A percentile compares a stretch with the other conserved stretches of the same genome.
These are phyloP conservation scores for Allobates femoralis DNA, from an alignment of 2,797 vertebrate species.

Conservation along the genomic window DNA sequence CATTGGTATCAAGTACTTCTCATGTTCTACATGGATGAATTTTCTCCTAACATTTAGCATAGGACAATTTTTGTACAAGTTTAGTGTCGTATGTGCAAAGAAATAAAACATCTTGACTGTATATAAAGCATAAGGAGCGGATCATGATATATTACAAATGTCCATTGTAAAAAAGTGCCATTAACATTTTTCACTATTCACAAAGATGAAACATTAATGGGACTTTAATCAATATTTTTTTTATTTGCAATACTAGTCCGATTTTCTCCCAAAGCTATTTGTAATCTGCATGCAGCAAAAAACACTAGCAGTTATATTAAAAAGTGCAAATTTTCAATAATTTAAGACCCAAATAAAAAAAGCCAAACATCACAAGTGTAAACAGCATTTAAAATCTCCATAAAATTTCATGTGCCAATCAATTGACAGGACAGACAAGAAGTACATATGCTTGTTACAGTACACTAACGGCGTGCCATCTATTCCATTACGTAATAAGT, in stretches of 20 bases:
- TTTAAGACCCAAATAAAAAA: constrained; percentile 31
- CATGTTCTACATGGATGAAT: not conserved
- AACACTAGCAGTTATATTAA: constrained; percentile 13
- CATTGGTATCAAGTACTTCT: not conserved
- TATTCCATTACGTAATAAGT: not conserved
- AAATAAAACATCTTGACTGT: constrained; percentile 7
- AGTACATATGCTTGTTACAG: not conserved
- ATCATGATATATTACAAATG: not conserved
- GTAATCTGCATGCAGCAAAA: constrained; percentile 20
- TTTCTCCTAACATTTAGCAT: not conserved
- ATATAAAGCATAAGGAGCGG: constrained; percentile 7
- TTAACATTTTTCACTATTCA: not conserved
- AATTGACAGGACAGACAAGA: not conserved
- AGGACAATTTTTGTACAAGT: not conserved
- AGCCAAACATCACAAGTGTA: constrained; percentile 16
- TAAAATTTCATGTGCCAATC: constrained; percentile 20
- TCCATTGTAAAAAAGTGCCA: constrained; percentile 18
- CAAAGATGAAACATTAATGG: not conserved
- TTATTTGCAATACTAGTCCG: not conserved
- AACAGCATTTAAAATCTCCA: constrained; percentile 37
- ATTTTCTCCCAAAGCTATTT: not conserved
- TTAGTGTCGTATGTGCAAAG: constrained; percentile 30
- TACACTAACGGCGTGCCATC: not conserved
- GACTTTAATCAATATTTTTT: not conserved
- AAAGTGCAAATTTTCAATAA: constrained; percentile 42